Percentiles rank a stretch among this genome's conserved stretches.
Conservation (phyloP, 2,797 vertebrate genomes). For the Xerus rutilus region DNA sequence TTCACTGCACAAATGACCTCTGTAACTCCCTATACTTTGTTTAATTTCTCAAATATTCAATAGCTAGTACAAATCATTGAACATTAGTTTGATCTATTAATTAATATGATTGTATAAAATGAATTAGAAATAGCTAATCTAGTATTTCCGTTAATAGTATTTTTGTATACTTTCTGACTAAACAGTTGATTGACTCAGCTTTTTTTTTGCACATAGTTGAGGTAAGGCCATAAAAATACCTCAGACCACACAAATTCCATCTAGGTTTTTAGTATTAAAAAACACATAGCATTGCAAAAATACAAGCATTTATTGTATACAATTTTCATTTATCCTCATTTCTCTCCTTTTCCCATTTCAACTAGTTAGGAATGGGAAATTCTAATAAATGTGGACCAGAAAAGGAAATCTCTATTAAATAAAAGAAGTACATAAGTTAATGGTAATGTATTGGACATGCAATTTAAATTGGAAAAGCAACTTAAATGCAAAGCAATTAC, state of each 20-base stretch:
- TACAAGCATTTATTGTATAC: neutral
- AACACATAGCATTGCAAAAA: neutral
- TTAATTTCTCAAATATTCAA: slow-evolving; percentile 20
- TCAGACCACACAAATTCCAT: neutral
- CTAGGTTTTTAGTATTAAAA: neutral
- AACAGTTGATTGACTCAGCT: neutral
- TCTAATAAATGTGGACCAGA: slow-evolving; percentile 66
- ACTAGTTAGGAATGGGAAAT: slow-evolving; percentile 68
- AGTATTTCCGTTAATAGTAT: slow-evolving; percentile 23
- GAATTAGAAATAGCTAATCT: slow-evolving; percentile 6
- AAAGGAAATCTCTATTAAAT: slow-evolving; percentile 82
- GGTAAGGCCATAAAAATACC: neutral
- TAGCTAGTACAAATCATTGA: slow-evolving; percentile 22
- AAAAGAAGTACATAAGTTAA: slow-evolving; percentile 83
- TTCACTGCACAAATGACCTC: neutral
- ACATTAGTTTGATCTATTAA: slow-evolving; percentile 36
- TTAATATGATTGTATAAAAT: slow-evolving; percentile 53
- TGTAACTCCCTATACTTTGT: neutral
- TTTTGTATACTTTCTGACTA: neutral
- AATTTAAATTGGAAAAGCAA: slow-evolving; percentile 88
- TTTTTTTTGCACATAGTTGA: neutral
- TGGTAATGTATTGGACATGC: slow-evolving; percentile 86
- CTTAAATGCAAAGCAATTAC: slow-evolving; percentile 89
- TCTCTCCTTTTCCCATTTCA: slow-evolving; percentile 71
- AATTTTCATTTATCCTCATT: slow-evolving; percentile 40